Conservation (phyloP, 1,140 invertebrate species). For the Physella acuta region DNA sequence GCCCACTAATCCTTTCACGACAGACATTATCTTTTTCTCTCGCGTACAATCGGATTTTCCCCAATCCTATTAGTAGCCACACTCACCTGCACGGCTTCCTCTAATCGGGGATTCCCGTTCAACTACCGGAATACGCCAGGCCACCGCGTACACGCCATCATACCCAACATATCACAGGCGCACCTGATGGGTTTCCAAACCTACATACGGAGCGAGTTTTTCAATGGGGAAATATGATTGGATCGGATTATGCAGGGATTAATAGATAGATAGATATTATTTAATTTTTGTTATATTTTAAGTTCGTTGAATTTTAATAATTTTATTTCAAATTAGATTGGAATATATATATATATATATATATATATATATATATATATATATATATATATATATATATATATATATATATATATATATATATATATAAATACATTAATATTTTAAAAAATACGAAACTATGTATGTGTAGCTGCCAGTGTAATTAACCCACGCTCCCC, state of each 20-base stretch:
- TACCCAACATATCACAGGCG: background rate
- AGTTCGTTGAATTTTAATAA: too few relatives aligned
- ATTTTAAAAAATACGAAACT: background rate
- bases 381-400: background rate
- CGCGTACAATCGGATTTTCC: slow-evolving; percentile 4
- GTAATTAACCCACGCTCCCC: too few relatives aligned
- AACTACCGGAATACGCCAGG: background rate
- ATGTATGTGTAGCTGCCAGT: too few relatives aligned
- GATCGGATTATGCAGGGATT: too few relatives aligned
- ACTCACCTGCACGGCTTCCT: slow-evolving; percentile 6
- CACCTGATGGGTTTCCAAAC: background rate
- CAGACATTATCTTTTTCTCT: background rate
- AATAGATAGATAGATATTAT: too few relatives aligned
- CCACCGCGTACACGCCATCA: background rate
- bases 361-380: background rate
- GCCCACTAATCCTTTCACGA: background rate
- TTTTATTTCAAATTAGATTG: too few relatives aligned
- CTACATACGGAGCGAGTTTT: too few relatives aligned
- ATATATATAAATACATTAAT: background rate
- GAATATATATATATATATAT: too few relatives aligned
- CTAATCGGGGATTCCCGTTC: slow-evolving; percentile 2
- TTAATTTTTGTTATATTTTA: too few relatives aligned
- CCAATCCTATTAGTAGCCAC: slow-evolving; percentile 9
- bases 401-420: slow-evolving; percentile 1
- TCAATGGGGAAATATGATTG: too few relatives aligned